Evolutionary conservation across 2,888 invertebrate species (phyloP).

Genomic region (Leistus spinibarbis): DNA sequence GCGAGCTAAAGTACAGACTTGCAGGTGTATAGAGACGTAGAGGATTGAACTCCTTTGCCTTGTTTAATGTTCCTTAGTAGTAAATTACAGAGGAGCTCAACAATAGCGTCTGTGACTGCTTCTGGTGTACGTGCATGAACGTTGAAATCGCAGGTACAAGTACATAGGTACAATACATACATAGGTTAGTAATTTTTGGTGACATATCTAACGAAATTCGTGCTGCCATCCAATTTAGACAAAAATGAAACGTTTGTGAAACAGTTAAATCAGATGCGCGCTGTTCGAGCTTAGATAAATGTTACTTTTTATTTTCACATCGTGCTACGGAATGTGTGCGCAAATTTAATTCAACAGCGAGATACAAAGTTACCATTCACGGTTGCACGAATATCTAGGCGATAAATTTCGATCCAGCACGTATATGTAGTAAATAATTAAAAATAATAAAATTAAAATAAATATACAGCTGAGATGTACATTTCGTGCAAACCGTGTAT

Average conservation of each 20-base stretch:
- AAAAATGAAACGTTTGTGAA: slow-evolving; percentile 25
- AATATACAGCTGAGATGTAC: neutral
- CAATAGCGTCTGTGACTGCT: neutral
- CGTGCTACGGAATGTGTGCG: slow-evolving; percentile 25
- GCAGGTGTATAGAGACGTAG: neutral
- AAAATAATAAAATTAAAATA: slow-evolving; percentile 10
- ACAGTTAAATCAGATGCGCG: slow-evolving; percentile 27
- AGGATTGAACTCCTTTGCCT: neutral
- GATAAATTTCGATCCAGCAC: slow-evolving; percentile 28
- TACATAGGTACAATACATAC: neutral
- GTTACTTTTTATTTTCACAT: slow-evolving; percentile 24
- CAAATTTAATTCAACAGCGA: slow-evolving; percentile 32
- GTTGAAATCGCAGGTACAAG: neutral
- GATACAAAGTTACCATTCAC: slow-evolving; percentile 30
- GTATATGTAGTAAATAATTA: slow-evolving; percentile 25
- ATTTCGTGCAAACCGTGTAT: neutral
- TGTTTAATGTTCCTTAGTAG: neutral
- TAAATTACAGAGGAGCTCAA: neutral
- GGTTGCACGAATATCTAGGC: slow-evolving; percentile 18
- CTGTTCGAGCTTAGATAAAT: slow-evolving; percentile 25
- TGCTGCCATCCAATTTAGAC: slow-evolving; percentile 16
- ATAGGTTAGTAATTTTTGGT: neutral
- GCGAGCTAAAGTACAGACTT: neutral
- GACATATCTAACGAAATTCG: neutral
- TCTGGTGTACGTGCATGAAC: neutral